Conservation (phyloP, 2,797 vertebrate species). For the Pagetopsis macropterus region DNA sequence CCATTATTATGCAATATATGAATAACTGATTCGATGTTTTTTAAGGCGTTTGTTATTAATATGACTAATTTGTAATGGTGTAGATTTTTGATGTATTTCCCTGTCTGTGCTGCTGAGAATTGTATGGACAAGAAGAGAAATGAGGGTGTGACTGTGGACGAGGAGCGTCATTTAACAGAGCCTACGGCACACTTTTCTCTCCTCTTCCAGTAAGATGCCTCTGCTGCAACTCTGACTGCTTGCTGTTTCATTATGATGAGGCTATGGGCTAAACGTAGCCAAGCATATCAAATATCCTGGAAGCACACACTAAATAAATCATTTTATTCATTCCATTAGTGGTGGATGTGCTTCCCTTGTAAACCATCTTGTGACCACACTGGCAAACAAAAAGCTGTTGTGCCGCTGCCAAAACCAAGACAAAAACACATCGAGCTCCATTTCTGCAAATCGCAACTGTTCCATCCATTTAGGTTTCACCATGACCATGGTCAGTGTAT, state of each 20-base stretch:
- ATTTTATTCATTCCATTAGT: conserved; percentile 85
- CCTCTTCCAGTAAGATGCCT: conserved; percentile 77
- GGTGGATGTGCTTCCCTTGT: conserved; percentile 79
- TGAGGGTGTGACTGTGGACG: conserved; percentile 79
- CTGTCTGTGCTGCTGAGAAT: conserved; percentile 59
- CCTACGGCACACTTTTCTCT: conserved; percentile 73
- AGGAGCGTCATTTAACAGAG: conserved; percentile 82
- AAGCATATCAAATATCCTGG: conserved; percentile 87
- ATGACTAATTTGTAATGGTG: conserved; percentile 51
- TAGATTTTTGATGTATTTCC: conserved; percentile 58
- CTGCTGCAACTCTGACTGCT: conserved; percentile 79
- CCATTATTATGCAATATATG: not conserved
- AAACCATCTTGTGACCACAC: conserved; percentile 77
- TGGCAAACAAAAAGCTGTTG: conserved; percentile 75
- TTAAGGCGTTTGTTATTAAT: conserved; percentile 25
- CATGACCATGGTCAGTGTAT: conserved; percentile 33
- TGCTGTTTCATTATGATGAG: conserved; percentile 86
- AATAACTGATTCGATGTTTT: conserved; percentile 6
- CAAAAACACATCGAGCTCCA: conserved; percentile 20
- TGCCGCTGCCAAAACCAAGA: conserved; percentile 44
- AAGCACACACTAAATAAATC: conserved; percentile 86
- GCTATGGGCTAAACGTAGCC: conserved; percentile 85
- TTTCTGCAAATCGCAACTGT: conserved; percentile 49
- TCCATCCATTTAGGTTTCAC: conserved; percentile 55
- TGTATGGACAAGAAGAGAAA: conserved; percentile 82